Evolutionary conservation across 2,888 invertebrate genomes (phyloP).

Genomic region (Apamea sordens): DNA sequence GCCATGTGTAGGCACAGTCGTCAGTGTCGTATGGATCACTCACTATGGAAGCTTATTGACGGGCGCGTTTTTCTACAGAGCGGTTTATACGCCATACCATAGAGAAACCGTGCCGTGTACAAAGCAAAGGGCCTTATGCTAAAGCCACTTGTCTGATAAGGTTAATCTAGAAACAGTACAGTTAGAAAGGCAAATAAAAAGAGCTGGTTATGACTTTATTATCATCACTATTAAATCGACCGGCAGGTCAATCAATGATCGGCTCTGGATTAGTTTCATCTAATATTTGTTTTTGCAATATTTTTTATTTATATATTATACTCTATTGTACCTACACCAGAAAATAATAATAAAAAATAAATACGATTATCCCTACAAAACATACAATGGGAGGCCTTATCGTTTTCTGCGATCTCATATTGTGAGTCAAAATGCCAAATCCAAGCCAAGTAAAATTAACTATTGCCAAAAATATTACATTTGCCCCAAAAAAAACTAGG

Average conservation of each 20-base stretch:
- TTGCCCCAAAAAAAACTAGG: neutral
- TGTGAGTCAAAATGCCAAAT: neutral
- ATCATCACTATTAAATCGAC: neutral
- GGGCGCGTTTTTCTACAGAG: neutral
- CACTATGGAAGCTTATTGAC: neutral
- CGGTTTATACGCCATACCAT: neutral
- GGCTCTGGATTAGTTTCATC: no score
- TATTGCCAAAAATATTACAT: neutral
- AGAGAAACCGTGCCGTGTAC: neutral
- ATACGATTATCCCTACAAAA: no score
- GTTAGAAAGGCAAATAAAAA: neutral
- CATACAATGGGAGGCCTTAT: no score
- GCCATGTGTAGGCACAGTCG: neutral
- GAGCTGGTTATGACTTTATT: neutral
- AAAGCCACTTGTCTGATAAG: neutral
- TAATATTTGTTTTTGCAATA: neutral
- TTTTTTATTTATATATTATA: neutral
- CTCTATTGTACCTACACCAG: no score
- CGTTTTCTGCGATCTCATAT: neutral
- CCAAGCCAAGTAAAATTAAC: neutral
- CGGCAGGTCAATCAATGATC: neutral
- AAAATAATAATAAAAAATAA: no score
- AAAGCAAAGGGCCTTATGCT: neutral
- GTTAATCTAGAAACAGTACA: neutral
- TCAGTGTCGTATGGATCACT: neutral